Evolutionary conservation across 2,113 vertebrate species (phyloP), one percentile per base, ranked within the genome.

Genomic region (Scomber colias): DNA sequence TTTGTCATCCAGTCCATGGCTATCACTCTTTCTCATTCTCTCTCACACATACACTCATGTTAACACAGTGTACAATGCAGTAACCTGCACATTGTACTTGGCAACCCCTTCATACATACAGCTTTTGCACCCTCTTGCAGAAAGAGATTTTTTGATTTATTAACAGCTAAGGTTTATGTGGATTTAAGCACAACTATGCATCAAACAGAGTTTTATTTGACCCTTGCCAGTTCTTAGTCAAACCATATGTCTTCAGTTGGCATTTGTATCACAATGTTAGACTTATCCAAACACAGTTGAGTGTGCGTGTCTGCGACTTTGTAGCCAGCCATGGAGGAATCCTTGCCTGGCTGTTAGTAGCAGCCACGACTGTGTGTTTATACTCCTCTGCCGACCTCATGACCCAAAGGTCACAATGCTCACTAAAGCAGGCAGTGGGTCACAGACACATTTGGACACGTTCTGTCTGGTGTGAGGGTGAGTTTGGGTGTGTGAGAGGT

Each of bases 221-320:
- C 81, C 74, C 82, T 78, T 79, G 56, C 82, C 82, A 89, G 83
- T 81, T 86, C 84, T 89, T 77, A 81, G 84, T 87, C 79, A 84
- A 85, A 82, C 81, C 85, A 84, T 82, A 87, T 80, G 81, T 93
- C 87, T 89, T 81, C 62, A 71, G 63, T 73, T 91, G 87, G 84
- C 87, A 80, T 89, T 86, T 90, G 85, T 91, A 85, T 92, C 85
- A 77, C 77, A 80, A 55, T 90, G 92, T 91, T 86, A 64, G 81
- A 79, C 85, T 85, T 92, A 79, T 91, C 92, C 79, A 94, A 93
- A 93, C 93, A 92, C 79, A 71, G 85, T 85, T 84, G 84, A 84
- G 85, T 83, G 85, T 84, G 81, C 80, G 75, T 77, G 66, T 85
- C 21, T 87, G 88, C 67, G 77, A 82, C 80, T 84, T 85, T 89